Evolutionary conservation across 2,113 vertebrate species (phyloP).

Genomic region (Athene cunicularia): DNA sequence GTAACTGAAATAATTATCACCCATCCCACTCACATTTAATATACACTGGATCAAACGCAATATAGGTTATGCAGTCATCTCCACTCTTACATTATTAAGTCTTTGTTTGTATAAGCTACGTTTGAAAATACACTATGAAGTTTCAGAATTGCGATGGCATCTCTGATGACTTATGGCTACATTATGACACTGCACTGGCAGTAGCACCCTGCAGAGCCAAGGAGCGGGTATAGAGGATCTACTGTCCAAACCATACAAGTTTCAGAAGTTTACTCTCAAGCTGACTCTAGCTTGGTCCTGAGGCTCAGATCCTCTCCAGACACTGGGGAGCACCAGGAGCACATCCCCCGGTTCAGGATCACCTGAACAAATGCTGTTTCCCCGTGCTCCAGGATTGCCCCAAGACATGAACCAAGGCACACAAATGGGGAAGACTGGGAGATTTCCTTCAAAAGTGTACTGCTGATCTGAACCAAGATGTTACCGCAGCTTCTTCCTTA

Average conservation of each 20-base stretch:
- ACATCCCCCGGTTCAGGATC: not conserved
- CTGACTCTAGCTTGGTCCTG: not conserved
- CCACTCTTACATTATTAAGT: not conserved
- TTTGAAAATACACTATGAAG: not conserved
- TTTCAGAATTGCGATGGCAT: not conserved
- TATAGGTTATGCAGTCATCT: not conserved
- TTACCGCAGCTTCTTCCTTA: not conserved
- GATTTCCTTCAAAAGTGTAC: not conserved
- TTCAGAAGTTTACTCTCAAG: not conserved
- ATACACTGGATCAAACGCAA: fast-evolving
- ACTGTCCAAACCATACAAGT: fast-evolving
- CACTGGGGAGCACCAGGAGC: not conserved
- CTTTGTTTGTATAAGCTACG: not conserved
- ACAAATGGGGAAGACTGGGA: not conserved
- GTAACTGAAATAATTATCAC: not conserved
- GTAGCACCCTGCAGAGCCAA: not conserved
- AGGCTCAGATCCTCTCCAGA: not conserved
- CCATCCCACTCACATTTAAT: not conserved
- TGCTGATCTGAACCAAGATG: not conserved
- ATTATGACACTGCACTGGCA: not conserved
- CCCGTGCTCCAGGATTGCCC: not conserved
- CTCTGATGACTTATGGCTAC: not conserved
- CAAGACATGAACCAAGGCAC: fast-evolving
- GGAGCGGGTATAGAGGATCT: not conserved
- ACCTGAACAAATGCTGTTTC: not conserved